Evolutionary conservation across 2,888 invertebrate species (phyloP), one percentile per base, ranked within the genome.

Genomic region (Eupithecia subumbrata): DNA sequence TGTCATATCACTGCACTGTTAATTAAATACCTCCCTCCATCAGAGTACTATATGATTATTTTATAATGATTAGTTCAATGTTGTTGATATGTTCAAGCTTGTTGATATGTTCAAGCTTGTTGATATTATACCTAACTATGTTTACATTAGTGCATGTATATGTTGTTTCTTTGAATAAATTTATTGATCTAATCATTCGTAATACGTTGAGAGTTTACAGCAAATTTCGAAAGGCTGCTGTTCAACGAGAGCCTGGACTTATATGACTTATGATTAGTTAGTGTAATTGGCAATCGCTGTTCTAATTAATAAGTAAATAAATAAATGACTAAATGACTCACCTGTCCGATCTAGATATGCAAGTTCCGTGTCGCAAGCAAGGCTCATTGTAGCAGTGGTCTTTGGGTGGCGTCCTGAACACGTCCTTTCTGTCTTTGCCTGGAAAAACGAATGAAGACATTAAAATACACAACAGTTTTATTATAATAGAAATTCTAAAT

Each of bases 341-440:
- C n/a, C 95, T 95, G 86, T 98, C 98, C 80, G 96, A 95, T 84
- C 96, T 95, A 64, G 97, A 97, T 81, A 97, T 96, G 91, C 98
- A 98, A 69, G 96, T 96, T 74, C 98, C 98, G 90, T 97, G 97
- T 84, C 96, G 95, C 97, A 98, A 96, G 92, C 97, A 98, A 40
- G 98, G 97, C 89, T 97, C 97, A 87, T 96, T 96, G 86, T 96
- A 94, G 90, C 98, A 98, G 89, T 96, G 96, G 91, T 97, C 97
- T 82, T 96, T 95, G 34, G 95, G 95, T 22, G 94, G 94, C 60
- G 95, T 92, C 64, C 95, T 91, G 34, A 96, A 84, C 37, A 96
- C 95, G 83, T 96, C 95, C 78, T 93, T 94, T 66, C 92, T 86
- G 80, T 95, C 95, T 77, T 91, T 91, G 82, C 95, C 95, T 95